phyloP scores from a whole-genome alignment of 2,797 vertebrate genomes.

The Scyliorhinus canicula region DNA sequence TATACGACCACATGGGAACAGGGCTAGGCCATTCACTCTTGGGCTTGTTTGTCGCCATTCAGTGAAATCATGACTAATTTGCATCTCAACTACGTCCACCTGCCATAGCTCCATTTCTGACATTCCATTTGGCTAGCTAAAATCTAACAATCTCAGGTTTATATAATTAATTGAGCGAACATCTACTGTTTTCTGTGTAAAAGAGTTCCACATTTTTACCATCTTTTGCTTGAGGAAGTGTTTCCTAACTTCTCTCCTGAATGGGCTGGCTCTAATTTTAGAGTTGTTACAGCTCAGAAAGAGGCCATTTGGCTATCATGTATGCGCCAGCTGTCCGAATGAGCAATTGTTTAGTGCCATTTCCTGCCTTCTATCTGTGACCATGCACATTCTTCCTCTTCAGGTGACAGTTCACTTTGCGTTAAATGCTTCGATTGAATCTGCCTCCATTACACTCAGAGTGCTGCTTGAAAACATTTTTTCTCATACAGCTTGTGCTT shows the following conservation, averaged over 20 bases:
- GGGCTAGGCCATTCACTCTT: not conserved
- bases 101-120: not conserved
- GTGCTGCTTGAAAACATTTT: too few species aligned
- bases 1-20: not conserved
- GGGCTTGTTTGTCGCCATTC: not conserved
- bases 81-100: not conserved
- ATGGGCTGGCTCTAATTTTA: not conserved
- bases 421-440: too few species aligned
- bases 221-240: not conserved
- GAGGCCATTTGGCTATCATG: too few species aligned
- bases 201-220: not conserved
- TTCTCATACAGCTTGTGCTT: too few species aligned
- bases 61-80: not conserved
- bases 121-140: not conserved
- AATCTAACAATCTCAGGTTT: not conserved
- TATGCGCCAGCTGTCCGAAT: too few species aligned
- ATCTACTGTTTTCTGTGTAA: not conserved
- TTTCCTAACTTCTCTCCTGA: not conserved
- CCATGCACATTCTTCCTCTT: too few species aligned
- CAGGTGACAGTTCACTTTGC: too few species aligned
- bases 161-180: not conserved
- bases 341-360: too few species aligned
- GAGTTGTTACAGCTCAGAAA: too few species aligned
- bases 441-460: too few species aligned
- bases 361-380: too few species aligned